Conservation (phyloP, 2,113 vertebrate genomes). For the Eudorcas thomsonii region DNA sequence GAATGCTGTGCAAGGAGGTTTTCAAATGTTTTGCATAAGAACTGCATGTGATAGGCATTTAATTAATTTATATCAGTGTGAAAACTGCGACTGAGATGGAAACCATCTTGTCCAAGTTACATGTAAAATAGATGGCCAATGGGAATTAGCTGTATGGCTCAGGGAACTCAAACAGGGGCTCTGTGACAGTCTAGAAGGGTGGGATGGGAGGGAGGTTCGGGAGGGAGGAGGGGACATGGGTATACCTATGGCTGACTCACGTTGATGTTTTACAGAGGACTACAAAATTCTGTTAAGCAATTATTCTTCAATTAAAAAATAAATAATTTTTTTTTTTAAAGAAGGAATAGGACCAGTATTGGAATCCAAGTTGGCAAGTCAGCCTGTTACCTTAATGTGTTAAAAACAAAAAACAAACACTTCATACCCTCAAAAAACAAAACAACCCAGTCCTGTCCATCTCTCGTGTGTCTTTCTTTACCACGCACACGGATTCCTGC, state of each 20-base stretch:
- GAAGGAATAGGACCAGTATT: background rate
- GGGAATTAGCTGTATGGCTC: background rate
- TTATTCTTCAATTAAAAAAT: background rate
- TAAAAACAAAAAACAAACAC: background rate
- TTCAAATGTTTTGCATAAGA: background rate
- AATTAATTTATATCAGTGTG: background rate
- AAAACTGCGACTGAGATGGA: background rate
- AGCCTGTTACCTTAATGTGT: background rate
- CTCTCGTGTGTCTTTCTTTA: background rate
- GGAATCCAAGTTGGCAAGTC: background rate
- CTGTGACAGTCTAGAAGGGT: background rate
- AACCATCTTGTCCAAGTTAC: background rate
- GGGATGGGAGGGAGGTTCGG: background rate
- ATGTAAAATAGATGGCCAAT: background rate
- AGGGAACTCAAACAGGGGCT: background rate
- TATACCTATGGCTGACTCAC: background rate
- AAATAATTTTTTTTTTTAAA: background rate
- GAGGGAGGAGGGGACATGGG: background rate
- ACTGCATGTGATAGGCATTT: background rate
- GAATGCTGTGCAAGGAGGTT: background rate
- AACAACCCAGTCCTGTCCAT: background rate
- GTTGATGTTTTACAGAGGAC: background rate
- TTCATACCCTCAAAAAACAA: background rate
- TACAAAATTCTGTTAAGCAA: background rate
- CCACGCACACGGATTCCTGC: background rate